phyloP scores from a whole-genome alignment of 2,888 invertebrate species.

The Limnephilus auricula region DNA sequence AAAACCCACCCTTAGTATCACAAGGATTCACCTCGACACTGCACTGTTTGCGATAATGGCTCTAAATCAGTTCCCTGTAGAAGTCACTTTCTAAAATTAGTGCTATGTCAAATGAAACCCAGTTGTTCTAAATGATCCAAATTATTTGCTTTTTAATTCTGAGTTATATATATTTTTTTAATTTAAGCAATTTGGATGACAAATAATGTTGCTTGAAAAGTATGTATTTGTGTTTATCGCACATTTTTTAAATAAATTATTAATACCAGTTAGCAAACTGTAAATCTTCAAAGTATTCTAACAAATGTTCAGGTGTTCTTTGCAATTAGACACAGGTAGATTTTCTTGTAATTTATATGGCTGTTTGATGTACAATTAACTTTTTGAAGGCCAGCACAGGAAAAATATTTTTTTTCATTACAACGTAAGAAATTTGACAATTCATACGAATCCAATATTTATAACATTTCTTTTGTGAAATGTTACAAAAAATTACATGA shows the following conservation, averaged over 20 bases:
- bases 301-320: conserved; percentile 65
- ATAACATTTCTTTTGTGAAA: too few species aligned
- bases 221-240: not conserved
- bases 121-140: not conserved
- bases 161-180: not conserved
- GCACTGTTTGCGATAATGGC: not conserved
- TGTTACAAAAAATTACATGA: too few species aligned
- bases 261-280: conserved; percentile 39
- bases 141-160: not conserved
- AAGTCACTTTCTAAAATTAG: not conserved
- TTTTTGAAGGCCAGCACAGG: too few species aligned
- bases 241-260: not conserved
- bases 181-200: not conserved
- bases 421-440: too few species aligned
- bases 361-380: not conserved
- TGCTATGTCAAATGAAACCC: not conserved
- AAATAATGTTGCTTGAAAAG: conserved; percentile 24
- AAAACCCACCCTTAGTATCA: too few species aligned
- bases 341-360: not conserved
- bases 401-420: too few species aligned
- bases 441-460: too few species aligned
- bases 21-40: not conserved
- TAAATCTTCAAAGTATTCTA: conserved; percentile 47
- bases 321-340: conserved; percentile 12
- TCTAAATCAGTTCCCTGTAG: not conserved